Evolutionary conservation across 2,888 invertebrate genomes (phyloP), one percentile per base, ranked within the genome.

Genomic region (Watsonalla cultraria): DNA sequence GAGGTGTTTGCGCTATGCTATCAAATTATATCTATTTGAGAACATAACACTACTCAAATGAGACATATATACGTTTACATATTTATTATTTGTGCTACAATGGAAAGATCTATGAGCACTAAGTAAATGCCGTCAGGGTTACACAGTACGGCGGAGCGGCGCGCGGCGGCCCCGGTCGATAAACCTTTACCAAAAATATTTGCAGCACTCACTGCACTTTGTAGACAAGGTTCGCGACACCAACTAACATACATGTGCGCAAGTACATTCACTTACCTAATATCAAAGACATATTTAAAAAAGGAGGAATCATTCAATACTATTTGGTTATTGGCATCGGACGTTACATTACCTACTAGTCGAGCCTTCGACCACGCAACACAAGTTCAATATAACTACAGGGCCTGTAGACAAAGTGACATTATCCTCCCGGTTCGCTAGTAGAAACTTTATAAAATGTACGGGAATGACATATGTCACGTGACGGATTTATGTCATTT

Each of bases 141-240:
- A 62, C 67, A 67, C 51, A 11, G 57, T 62, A 61, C 59, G 46
- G 54, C 61, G 63, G 66, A 65, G 59, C 61, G 64, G 66, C 62
- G 65, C 61, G 59, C 55, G 60, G 54, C 58, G 55, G 58, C 65
- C 61, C 64, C 63, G 72, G 71, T 64, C 74, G 76, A 74, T 81
- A 83, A 82, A 85, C 80, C 55, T 74, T 84, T 84, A 87, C 86
- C 86, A 84, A 89, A 84, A 87, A 88, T 86, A 87, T 86, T 79
- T 80, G 85, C 86, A 85, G 84, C 65, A 63, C 56, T 35, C 59
- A 68, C 86, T 78, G 84, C 84, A 74, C 76, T 82, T 82, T 74
- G 63, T 66, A 62, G 79, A 74, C 66, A 57, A 69, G 55, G 65
- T 60, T 73, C 60, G 65, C 65, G 60, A 66, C 59, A 65, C 68